Evolutionary conservation across 2,888 invertebrate species (phyloP).

Genomic region (Pristionchus fissidentatus): DNA sequence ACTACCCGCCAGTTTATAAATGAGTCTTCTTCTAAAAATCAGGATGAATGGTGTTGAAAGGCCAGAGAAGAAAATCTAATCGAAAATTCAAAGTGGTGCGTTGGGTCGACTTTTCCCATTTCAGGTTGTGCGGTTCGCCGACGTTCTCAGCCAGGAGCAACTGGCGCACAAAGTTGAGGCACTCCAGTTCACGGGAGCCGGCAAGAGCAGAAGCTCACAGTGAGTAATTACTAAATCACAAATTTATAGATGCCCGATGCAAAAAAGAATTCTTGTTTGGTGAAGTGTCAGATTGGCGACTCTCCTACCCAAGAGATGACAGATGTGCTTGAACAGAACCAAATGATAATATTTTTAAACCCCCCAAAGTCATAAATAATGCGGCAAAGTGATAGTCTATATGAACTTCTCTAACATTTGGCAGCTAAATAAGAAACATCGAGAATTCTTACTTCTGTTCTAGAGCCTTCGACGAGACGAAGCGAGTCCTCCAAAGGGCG

Average conservation of each 20-base stretch:
- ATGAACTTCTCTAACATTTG: not conserved
- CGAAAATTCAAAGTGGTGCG: not conserved
- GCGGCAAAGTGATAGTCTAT: too few relatives aligned
- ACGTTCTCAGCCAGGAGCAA: slow-evolving; percentile 30
- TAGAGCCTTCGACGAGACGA: slow-evolving; percentile 41
- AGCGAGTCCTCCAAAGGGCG: slow-evolving; percentile 9
- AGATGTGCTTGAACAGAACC: not conserved
- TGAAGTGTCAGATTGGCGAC: not conserved
- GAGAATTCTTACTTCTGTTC: not conserved
- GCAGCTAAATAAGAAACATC: not conserved
- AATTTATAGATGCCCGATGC: too few relatives aligned
- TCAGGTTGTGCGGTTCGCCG: slow-evolving; percentile 28
- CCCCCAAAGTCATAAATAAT: too few relatives aligned
- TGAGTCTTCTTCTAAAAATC: too few relatives aligned
- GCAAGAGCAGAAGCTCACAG: slow-evolving; percentile 34
- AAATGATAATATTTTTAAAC: too few relatives aligned
- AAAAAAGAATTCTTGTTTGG: too few relatives aligned
- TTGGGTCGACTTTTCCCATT: not conserved
- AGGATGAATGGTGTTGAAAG: not conserved
- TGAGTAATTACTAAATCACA: too few relatives aligned
- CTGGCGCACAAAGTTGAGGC: slow-evolving; percentile 15
- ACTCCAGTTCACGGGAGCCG: not conserved
- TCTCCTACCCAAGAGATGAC: not conserved
- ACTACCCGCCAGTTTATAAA: too few relatives aligned
- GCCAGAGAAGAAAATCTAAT: not conserved